Evolutionary conservation across 2,797 vertebrate genomes (phyloP).

Genomic region (Cuniculus paca): DNA sequence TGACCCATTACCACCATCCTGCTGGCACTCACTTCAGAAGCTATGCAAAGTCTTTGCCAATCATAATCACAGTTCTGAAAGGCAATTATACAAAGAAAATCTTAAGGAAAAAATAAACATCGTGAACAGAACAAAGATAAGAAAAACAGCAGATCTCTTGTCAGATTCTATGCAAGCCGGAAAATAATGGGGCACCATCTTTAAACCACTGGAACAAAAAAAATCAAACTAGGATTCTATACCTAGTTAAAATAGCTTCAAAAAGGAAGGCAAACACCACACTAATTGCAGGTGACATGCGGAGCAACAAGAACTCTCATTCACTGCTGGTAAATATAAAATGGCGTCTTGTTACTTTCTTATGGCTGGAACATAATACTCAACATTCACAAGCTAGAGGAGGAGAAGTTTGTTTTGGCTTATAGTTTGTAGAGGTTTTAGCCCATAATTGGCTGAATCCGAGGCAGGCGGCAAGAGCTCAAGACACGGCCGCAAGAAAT

Average conservation of each 20-base stretch:
- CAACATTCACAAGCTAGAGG: not conserved
- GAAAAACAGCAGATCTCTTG: constrained; percentile 42
- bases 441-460: not conserved
- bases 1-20: not conserved
- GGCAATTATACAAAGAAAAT: constrained; percentile 4
- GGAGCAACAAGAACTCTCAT: not conserved
- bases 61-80: constrained; percentile 1
- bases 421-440: not conserved
- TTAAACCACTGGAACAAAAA: not conserved
- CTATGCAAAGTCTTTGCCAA: not conserved
- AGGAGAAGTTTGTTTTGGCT: not conserved
- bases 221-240: not conserved
- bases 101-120: not conserved
- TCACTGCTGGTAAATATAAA: not conserved
- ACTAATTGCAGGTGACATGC: not conserved
- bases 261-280: not conserved
- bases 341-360: not conserved
- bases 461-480: not conserved
- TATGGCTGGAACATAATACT: not conserved
- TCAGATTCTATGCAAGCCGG: not conserved
- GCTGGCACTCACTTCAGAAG: constrained; percentile 10
- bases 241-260: not conserved
- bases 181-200: constrained; percentile 1
- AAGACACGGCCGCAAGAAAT: not conserved
- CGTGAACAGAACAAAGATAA: not conserved